Conservation (phyloP, 2,113 vertebrate species). For the Ammodramus savannarum region DNA sequence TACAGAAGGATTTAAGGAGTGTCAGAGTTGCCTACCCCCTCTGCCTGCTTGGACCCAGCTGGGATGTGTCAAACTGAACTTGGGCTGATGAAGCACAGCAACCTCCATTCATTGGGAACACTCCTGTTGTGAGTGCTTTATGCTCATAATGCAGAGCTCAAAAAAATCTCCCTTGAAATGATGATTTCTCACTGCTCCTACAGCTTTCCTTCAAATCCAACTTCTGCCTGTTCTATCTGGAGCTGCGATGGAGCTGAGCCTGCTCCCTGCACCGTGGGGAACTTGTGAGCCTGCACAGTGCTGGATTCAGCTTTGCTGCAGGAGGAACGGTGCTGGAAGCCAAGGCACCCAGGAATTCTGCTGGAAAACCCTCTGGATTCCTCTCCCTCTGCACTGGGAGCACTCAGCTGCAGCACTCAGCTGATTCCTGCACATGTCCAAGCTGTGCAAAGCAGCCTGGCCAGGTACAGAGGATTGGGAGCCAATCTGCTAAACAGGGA, state of each 20-base stretch:
- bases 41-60: background rate
- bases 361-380: background rate
- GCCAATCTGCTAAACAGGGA: conserved; percentile 34
- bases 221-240: background rate
- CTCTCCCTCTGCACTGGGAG: background rate
- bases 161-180: background rate
- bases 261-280: background rate
- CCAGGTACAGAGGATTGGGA: background rate
- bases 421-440: background rate
- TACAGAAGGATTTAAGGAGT: background rate
- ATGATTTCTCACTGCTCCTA: background rate
- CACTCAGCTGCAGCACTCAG: background rate
- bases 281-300: background rate
- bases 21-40: background rate
- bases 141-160: background rate
- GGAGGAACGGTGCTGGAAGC: background rate
- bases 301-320: background rate
- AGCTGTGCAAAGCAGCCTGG: background rate
- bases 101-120: background rate
- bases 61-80: background rate
- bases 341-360: background rate
- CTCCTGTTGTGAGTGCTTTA: background rate
- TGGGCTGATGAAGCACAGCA: background rate
- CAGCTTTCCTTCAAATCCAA: background rate
- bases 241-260: background rate